Evolutionary conservation across 2,113 vertebrate species (phyloP), one percentile per base, ranked within the genome.

Genomic region (Chloebia gouldiae): DNA sequence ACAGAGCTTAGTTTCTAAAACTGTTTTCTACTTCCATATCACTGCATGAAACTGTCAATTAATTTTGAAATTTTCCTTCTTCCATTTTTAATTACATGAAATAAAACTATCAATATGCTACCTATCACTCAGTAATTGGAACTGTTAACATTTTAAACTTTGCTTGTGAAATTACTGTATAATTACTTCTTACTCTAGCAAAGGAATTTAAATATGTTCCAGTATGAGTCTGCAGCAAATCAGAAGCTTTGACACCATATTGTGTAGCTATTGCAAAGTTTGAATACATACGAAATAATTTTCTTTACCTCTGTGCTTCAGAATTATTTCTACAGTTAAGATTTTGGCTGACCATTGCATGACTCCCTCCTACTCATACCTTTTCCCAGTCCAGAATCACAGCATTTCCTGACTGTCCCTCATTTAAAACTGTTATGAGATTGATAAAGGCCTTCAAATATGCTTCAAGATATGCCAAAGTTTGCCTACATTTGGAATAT

Each of bases 361-460:
- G 68, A 88, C 83, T 86, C 28, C 64, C 50, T 93, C 51, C 91
- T 47, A 86, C 68, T 81, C 68, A 31, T 68, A 51, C 42, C 60
- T 86, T 78, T 73, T 33, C 35, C 22, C 56, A 37, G 30, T 47
- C 60, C 73, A 83, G 53, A 95, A 92, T 71, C 85, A 61, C 50
- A 86, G 39, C 33, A 53, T 86, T 94, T 91, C 79, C 57, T 81
- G 56, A 81, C 56, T 93, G 64, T 64, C 73, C 65, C 69, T 78
- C 63, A 85, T 93, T 97, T 94, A 91, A 95, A 95, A 77, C 63
- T 92, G 70, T 69, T 92, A 87, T 18, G 84, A 73, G 65, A 78
- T 85, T 94, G 93, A 53, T 90, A 91, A 71, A 94, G 69, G 20
- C 79, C 51, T 93, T 92, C 79, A 88, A 87, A 89, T 60, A 56